phyloP scores from a whole-genome alignment of 2,797 vertebrate genomes.

The Chelonia mydas region DNA sequence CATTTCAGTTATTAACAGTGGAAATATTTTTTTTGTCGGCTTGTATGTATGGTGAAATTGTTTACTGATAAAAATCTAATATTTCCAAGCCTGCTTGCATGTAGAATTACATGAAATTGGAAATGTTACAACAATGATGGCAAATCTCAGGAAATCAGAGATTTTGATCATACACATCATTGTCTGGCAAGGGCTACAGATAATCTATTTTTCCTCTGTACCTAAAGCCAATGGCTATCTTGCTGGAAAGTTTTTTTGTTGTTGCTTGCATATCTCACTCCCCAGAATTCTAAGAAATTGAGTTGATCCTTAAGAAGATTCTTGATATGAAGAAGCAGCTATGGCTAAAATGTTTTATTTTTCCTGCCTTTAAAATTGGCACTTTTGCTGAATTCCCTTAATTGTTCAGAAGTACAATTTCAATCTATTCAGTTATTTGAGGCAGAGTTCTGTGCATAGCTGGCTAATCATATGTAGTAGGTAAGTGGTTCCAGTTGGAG shows the following conservation, averaged over 20 bases:
- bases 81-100: too few relatives aligned
- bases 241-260: neutral
- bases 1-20: too few relatives aligned
- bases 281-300: neutral
- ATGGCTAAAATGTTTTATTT: constrained; percentile 19
- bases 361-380: neutral
- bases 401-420: neutral
- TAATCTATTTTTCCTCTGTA: neutral
- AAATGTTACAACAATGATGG: neutral
- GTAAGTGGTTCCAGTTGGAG: neutral
- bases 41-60: too few relatives aligned
- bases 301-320: constrained; percentile 11
- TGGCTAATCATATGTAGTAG: neutral
- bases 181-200: too few relatives aligned
- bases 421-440: neutral
- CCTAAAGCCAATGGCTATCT: neutral
- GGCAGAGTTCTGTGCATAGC: neutral
- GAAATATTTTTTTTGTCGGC: too few relatives aligned
- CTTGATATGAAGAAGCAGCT: neutral
- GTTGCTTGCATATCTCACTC: neutral
- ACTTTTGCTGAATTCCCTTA: neutral
- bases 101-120: neutral
- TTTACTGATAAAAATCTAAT: too few relatives aligned
- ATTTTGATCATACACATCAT: neutral
- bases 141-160: neutral